These are phyloP conservation scores for Dascyllus trimaculatus DNA, from an alignment of 2,113 vertebrate species.

Conservation along the genomic window DNA sequence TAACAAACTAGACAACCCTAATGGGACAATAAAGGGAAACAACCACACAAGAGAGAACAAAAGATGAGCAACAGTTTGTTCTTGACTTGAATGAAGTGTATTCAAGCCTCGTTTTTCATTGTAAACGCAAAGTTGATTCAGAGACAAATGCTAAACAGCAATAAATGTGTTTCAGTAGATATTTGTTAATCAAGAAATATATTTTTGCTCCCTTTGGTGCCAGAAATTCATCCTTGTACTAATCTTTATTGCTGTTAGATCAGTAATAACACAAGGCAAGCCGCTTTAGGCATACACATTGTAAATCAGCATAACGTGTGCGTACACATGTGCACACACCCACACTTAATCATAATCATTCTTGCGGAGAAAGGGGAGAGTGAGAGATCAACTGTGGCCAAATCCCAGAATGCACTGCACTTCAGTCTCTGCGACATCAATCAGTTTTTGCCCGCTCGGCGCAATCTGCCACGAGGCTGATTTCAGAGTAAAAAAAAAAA, in stretches of 20 bases:
- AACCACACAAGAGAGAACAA: background rate
- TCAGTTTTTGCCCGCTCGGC: conserved; percentile 61
- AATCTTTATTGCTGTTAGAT: conserved; percentile 34
- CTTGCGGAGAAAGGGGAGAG: conserved; percentile 64
- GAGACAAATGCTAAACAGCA: too few relatives aligned
- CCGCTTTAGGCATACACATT: conserved; percentile 41
- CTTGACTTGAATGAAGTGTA: background rate
- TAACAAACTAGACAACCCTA: conserved; percentile 41
- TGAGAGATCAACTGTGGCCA: conserved; percentile 72
- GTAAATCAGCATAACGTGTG: conserved; percentile 46
- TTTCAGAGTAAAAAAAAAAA: conserved; percentile 40
- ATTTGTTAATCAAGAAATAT: background rate
- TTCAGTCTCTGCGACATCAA: conserved; percentile 68
- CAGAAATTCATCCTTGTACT: conserved; percentile 3
- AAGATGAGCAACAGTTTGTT: background rate
- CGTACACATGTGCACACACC: conserved; percentile 12
- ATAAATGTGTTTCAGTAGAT: too few relatives aligned
- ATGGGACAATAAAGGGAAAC: conserved; percentile 19
- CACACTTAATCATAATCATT: conserved; percentile 69
- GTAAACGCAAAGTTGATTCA: background rate
- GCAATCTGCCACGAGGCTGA: conserved; percentile 71
- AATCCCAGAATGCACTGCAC: conserved; percentile 78
- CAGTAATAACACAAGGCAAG: conserved; percentile 41
- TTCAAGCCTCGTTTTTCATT: background rate
- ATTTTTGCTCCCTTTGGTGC: background rate